Conservation (phyloP, 2,888 invertebrate genomes). For the Rhagophthalmus giganteus region DNA sequence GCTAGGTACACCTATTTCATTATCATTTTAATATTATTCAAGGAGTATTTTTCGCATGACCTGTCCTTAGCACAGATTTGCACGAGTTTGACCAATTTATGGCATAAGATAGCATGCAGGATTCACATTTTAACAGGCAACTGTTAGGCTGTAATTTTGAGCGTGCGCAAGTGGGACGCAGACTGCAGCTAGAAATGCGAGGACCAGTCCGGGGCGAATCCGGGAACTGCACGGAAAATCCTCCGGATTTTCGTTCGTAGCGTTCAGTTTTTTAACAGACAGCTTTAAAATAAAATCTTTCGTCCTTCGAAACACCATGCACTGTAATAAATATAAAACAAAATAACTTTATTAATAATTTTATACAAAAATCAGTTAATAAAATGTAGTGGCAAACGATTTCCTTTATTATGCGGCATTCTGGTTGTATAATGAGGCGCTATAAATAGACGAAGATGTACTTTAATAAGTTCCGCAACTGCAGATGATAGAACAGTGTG, state of each 20-base stretch:
- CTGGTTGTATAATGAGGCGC: slow-evolving; percentile 22
- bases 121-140: slow-evolving; percentile 35
- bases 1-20: too few relatives aligned
- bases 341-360: slow-evolving; percentile 5
- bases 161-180: slow-evolving; percentile 42
- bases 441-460: slow-evolving; percentile 38
- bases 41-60: slow-evolving; percentile 27
- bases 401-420: slow-evolving; percentile 19
- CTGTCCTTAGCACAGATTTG: slow-evolving; percentile 31
- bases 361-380: slow-evolving; percentile 12
- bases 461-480: slow-evolving; percentile 37
- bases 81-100: slow-evolving; percentile 27
- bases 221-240: slow-evolving; percentile 42
- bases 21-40: too few relatives aligned
- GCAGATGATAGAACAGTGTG: slow-evolving; percentile 40
- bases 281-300: slow-evolving; percentile 15
- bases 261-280: slow-evolving; percentile 8
- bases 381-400: slow-evolving; percentile 18
- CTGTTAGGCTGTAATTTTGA: slow-evolving; percentile 28
- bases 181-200: slow-evolving; percentile 44
- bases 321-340: neutral
- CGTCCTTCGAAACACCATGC: slow-evolving; percentile 26
- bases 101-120: slow-evolving; percentile 36
- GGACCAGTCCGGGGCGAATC: slow-evolving; percentile 49
- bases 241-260: slow-evolving; percentile 14